Evolutionary conservation across 2,888 invertebrate genomes (phyloP), one percentile per base, ranked within the genome.

Genomic region (Beris morrisii): DNA sequence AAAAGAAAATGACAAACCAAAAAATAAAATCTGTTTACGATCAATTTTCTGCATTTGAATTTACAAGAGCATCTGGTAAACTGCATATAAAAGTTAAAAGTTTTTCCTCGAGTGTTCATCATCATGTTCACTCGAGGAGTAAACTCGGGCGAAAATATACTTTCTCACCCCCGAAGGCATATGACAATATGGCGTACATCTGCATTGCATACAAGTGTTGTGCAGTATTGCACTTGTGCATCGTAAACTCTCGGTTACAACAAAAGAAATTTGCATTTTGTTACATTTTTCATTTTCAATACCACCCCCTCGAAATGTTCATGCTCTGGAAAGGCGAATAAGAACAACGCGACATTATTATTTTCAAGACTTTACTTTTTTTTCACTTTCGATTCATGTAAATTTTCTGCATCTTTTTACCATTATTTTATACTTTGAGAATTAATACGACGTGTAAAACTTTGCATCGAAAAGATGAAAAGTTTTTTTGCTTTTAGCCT

Each of bases 71-170:
- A 61, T 61, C 61, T 61, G 61, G 50, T 50, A 61, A 61, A 61
- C 61, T 61, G 61, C 61, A 61, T 61, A 61, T 61, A 61, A 61
- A 61, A 61, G 61, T 50, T 61, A 61, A 61, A 61, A 61, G 15
- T 61, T 59, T 61, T 61, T 38, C 50, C 31, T 28, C 22, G 61
- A 15, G 61, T 38, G 38, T 61, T 61, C 50, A 50, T 61, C 61
- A 52, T 61, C 61, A 61, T 61, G 50, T 61, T 61, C 61, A 50
- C 61, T 38, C 9, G 5, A 38, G 38, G 38, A 38, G 38, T 7
- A 38, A 7, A 38, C 38, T 3, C 22, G 22, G 5, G 9, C 38
- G 38, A 38, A 7, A n/a, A 38, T 43, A 43, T 38, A 43, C 13
- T 43, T 56, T 22, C 32, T 31, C 48, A 59, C 30, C 48, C 28